Conservation (phyloP, 1,140 invertebrate genomes). For the Epicauta chinensis region DNA sequence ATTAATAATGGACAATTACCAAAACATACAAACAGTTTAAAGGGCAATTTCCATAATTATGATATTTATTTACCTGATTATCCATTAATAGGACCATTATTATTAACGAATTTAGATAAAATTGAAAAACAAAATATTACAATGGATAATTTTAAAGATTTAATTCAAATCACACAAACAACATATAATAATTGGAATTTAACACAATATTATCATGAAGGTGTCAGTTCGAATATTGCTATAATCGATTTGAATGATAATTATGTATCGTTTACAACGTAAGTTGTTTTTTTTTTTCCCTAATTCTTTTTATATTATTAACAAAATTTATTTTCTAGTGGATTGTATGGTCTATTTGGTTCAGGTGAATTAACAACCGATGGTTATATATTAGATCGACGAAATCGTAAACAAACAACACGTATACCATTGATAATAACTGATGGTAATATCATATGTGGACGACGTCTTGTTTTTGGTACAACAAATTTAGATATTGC, state of each 20-base stretch:
- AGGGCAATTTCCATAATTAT: conserved; percentile 33
- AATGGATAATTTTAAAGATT: conserved; percentile 17
- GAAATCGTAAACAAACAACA: conserved; percentile 23
- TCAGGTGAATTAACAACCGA: conserved; percentile 44
- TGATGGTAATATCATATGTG: conserved; percentile 40
- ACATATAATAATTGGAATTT: conserved; percentile 37
- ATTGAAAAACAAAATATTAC: conserved; percentile 37
- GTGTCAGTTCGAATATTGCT: conserved; percentile 53
- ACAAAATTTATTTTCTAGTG: conserved; percentile 41
- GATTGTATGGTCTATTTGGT: conserved; percentile 49
- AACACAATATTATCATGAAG: conserved; percentile 36
- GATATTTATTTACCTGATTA: conserved; percentile 35
- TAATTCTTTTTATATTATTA: conserved; percentile 1
- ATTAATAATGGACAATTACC: background rate
- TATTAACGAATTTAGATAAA: conserved; percentile 28
- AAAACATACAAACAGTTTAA: background rate
- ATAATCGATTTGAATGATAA: conserved; percentile 60
- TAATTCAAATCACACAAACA: conserved; percentile 29
- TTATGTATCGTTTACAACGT: conserved; percentile 67
- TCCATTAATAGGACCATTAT: conserved; percentile 34
- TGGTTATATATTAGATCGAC: conserved; percentile 44
- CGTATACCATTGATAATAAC: conserved; percentile 41
- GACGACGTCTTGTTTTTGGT: conserved; percentile 42
- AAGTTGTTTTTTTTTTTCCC: conserved; percentile 37
- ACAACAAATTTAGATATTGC: conserved; percentile 39